Conservation (phyloP, 2,113 vertebrate genomes). For the Emydura subglobosa region DNA sequence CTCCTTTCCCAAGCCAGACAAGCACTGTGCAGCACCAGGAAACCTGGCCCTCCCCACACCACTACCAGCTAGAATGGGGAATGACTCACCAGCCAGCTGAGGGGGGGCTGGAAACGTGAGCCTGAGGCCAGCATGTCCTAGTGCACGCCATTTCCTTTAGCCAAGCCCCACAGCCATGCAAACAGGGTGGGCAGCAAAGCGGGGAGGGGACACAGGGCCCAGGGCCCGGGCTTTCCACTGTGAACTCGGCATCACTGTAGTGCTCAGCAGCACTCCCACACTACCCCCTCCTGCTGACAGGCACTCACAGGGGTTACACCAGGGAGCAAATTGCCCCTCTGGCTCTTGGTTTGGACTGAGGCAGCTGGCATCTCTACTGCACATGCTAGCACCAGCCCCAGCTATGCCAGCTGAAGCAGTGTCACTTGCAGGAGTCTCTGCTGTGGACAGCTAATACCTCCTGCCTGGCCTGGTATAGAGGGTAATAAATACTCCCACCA, state of each 20-base stretch:
- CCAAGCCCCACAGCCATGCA: neutral
- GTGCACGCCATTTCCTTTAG: too few relatives aligned
- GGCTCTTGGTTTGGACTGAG: neutral
- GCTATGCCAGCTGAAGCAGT: neutral
- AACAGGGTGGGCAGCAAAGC: neutral
- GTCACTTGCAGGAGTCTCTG: neutral
- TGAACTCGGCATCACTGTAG: neutral
- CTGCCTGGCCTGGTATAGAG: neutral
- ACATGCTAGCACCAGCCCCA: neutral
- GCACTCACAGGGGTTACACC: neutral
- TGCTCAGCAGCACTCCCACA: neutral
- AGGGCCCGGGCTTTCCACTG: neutral
- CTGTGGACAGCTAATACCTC: rapidly evolving
- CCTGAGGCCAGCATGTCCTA: too few relatives aligned
- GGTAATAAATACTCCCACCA: neutral
- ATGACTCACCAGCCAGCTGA: too few relatives aligned
- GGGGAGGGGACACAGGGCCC: neutral
- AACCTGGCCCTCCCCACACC: too few relatives aligned
- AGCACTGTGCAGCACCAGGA: neutral
- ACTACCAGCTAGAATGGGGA: neutral
- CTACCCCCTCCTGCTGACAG: neutral
- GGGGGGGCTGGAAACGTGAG: too few relatives aligned
- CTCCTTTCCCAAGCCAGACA: too few relatives aligned
- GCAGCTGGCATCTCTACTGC: neutral
- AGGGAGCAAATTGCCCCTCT: neutral